Percentiles rank a stretch among this genome's conserved stretches.
Conservation (phyloP, 1,140 invertebrate genomes). For the Drosophila littoralis region DNA sequence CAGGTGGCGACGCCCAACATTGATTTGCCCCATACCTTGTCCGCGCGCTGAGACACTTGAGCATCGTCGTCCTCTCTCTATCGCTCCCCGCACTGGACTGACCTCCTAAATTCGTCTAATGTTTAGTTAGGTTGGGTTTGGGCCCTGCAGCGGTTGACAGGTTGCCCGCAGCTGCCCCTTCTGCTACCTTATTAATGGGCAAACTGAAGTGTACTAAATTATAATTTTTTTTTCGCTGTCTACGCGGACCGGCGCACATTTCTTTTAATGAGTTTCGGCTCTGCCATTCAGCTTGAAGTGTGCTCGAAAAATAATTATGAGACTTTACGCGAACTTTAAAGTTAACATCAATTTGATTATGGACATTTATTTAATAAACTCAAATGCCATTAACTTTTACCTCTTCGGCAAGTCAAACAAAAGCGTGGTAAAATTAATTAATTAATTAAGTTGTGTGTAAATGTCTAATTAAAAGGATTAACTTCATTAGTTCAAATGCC, state of each 20-base stretch:
- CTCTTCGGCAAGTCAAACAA: neutral
- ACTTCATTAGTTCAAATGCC: neutral
- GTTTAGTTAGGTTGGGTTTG: conserved; percentile 70
- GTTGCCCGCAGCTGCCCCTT: conserved; percentile 6
- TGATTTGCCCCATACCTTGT: conserved; percentile 26
- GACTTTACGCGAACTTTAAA: conserved; percentile 36
- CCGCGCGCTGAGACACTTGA: conserved; percentile 3
- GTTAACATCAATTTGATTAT: conserved; percentile 22
- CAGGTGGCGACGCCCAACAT: conserved; percentile 22
- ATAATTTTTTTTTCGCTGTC: conserved; percentile 41
- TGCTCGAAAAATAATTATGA: conserved; percentile 73
- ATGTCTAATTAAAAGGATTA: too few species aligned
- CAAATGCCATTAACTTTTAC: conserved; percentile 11
- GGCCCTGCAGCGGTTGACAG: conserved; percentile 45
- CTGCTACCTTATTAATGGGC: conserved; percentile 61
- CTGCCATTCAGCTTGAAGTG: conserved; percentile 55
- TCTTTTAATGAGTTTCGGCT: conserved; percentile 72
- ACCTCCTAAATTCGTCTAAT: conserved; percentile 78
- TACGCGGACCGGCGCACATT: conserved; percentile 38
- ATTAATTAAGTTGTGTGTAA: neutral
- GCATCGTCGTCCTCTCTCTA: neutral
- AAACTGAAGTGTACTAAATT: conserved; percentile 71
- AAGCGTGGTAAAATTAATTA: neutral
- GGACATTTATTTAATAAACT: conserved; percentile 67
- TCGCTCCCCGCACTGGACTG: conserved; percentile 50